phyloP scores from a whole-genome alignment of 2,113 vertebrate species.

The Phalacrocorax carbo region DNA sequence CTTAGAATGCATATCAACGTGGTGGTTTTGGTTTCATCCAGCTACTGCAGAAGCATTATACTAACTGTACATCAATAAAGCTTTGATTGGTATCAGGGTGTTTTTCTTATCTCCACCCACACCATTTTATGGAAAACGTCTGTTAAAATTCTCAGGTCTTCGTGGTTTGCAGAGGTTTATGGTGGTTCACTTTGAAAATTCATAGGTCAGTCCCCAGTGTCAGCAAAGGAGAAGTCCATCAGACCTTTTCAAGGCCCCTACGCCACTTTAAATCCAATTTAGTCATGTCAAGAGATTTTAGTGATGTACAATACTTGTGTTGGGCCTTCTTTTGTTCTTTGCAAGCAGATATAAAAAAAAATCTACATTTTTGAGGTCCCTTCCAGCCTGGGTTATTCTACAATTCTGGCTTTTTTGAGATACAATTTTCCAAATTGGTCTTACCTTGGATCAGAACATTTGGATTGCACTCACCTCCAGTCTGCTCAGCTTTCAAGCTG shows the following conservation, averaged over 20 bases:
- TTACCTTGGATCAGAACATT: not conserved
- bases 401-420: not conserved
- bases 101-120: not conserved
- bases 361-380: not conserved
- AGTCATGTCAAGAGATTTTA: not conserved
- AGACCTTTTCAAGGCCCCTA: not conserved
- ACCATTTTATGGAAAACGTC: not conserved
- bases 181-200: not conserved
- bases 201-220: not conserved
- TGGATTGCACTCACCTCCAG: not conserved
- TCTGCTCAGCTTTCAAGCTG: not conserved
- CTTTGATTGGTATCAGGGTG: not conserved
- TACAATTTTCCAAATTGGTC: not conserved
- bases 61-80: not conserved
- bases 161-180: not conserved
- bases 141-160: not conserved
- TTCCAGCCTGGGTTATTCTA: not conserved
- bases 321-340: not conserved
- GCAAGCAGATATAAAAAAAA: not conserved
- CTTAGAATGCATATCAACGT: not conserved
- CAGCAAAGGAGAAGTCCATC: not conserved
- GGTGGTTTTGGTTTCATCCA: not conserved
- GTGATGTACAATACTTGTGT: not conserved
- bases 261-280: not conserved
- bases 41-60: not conserved